Conservation (phyloP, 2,888 invertebrate species). For the Nymphalis c-album region DNA sequence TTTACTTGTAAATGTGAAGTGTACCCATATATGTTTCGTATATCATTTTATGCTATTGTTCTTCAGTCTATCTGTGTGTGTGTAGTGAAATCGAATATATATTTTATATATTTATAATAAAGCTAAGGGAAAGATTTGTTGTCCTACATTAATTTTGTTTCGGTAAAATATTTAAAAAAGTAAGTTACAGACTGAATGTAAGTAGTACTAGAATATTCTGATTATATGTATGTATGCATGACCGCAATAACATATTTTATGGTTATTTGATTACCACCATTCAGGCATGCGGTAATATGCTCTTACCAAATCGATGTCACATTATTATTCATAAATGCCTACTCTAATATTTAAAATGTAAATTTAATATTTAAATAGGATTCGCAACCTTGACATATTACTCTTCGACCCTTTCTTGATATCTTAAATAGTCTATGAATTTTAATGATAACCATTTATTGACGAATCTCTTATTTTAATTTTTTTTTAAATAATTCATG, state of each 20-base stretch:
- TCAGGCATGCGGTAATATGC: slow-evolving; percentile 7
- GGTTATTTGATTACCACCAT: slow-evolving; percentile 31
- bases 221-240: background rate
- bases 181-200: too few species aligned
- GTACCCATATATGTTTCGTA: background rate
- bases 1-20: too few species aligned
- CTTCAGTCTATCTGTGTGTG: too few species aligned
- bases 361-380: slow-evolving; percentile 23
- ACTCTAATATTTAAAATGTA: slow-evolving; percentile 32
- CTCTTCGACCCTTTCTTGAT: slow-evolving; percentile 34
- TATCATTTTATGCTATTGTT: background rate
- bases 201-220: too few species aligned
- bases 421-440: slow-evolving; percentile 28
- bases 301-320: slow-evolving; percentile 16
- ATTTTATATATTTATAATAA: too few species aligned
- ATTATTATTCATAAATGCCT: slow-evolving; percentile 26
- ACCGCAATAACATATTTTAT: slow-evolving; percentile 40
- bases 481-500: too few species aligned
- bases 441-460: slow-evolving; percentile 8
- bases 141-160: too few species aligned
- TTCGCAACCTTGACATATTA: slow-evolving; percentile 41
- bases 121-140: too few species aligned
- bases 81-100: too few species aligned
- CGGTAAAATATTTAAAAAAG: too few species aligned
- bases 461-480: background rate